Conservation (phyloP, 92 coral and sea anemone genomes). For the Palythoa grandis region DNA sequence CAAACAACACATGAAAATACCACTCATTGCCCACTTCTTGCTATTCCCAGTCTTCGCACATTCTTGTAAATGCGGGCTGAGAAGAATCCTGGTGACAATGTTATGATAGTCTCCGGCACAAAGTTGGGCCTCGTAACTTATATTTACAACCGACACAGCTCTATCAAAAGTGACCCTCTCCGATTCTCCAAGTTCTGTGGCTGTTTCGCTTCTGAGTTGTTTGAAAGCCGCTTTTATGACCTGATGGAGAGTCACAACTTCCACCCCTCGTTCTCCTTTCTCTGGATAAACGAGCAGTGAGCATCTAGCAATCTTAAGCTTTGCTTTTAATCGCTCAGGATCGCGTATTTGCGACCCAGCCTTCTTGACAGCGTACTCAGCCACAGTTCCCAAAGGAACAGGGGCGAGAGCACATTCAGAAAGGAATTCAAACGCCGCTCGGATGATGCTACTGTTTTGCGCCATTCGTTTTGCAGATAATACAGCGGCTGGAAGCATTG, state of each 20-base stretch:
- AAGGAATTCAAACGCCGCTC: conserved; percentile 77
- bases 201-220: conserved; percentile 58
- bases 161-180: background rate
- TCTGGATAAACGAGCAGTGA: conserved; percentile 76
- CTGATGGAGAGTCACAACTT: conserved; percentile 81
- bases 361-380: conserved; percentile 60
- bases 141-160: background rate
- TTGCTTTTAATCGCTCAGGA: conserved; percentile 74
- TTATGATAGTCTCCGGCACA: conserved; percentile 41
- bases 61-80: conserved; percentile 85
- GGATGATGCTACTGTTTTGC: conserved; percentile 65
- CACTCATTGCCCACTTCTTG: conserved; percentile 37
- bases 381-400: conserved; percentile 81
- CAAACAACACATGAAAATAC: conserved; percentile 57
- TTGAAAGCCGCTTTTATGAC: conserved; percentile 81
- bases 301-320: conserved; percentile 70
- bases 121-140: conserved; percentile 18
- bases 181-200: background rate
- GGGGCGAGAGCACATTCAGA: conserved; percentile 87
- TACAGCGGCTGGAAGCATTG: conserved; percentile 82
- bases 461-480: conserved; percentile 94
- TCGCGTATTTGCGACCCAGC: conserved; percentile 43
- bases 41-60: conserved; percentile 49
- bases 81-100: conserved; percentile 72
- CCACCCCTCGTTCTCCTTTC: conserved; percentile 80